phyloP scores from a whole-genome alignment of 2,888 invertebrate genomes.

The Melieria picta region DNA sequence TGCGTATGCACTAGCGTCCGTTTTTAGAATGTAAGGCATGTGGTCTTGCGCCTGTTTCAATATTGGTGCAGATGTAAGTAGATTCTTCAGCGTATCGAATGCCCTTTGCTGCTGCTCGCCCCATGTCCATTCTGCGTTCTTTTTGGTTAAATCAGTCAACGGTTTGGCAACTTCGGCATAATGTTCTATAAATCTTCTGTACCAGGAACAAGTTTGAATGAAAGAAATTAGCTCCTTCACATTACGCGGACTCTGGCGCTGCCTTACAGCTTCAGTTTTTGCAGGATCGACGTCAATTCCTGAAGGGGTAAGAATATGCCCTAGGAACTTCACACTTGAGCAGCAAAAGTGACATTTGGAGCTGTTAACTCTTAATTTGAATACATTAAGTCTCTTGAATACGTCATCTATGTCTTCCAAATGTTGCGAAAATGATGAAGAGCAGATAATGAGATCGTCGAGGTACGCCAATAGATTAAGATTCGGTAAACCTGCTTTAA shows the following conservation, averaged over 20 bases:
- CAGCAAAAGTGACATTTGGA: slow-evolving; percentile 19
- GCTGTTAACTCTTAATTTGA: not conserved
- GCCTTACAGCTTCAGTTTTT: not conserved
- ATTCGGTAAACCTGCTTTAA: not conserved
- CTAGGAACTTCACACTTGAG: slow-evolving; percentile 2
- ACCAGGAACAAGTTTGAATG: slow-evolving; percentile 54
- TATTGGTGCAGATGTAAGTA: slow-evolving; percentile 26
- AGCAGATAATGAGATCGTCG: slow-evolving; percentile 10
- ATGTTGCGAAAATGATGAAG: not conserved
- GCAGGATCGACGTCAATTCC: slow-evolving; percentile 12
- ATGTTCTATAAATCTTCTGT: slow-evolving; percentile 42
- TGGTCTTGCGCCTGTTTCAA: slow-evolving; percentile 22
- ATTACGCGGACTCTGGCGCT: slow-evolving; percentile 5
- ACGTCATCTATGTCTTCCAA: not conserved
- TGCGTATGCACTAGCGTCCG: too few species aligned
- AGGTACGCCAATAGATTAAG: not conserved
- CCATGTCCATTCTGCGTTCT: slow-evolving; percentile 40
- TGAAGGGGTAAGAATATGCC: slow-evolving; percentile 6
- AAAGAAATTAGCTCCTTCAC: slow-evolving; percentile 13
- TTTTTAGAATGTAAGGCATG: not conserved
- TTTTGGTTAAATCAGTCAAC: slow-evolving; percentile 50
- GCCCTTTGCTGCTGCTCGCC: slow-evolving; percentile 32
- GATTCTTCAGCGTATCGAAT: slow-evolving; percentile 42
- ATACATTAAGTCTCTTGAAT: not conserved
- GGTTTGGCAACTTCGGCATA: slow-evolving; percentile 48